Conservation (phyloP, 1,140 invertebrate genomes). For the Eriocheir sinensis region DNA sequence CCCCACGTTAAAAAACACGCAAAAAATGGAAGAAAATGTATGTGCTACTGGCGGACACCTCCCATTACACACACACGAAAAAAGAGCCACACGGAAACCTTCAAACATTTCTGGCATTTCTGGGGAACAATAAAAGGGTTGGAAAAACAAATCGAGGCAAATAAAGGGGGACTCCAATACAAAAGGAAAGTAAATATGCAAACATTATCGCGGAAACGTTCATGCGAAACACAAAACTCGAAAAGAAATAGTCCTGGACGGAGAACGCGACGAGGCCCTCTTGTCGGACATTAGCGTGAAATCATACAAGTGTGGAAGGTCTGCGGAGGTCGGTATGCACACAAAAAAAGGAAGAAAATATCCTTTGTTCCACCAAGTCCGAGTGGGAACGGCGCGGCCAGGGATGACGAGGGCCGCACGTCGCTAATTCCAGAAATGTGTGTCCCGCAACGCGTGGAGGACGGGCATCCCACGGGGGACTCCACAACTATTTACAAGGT, state of each 20-base stretch:
- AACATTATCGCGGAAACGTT: not conserved
- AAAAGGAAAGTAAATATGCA: not conserved
- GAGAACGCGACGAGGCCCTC: not conserved
- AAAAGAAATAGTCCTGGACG: not conserved
- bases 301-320: constrained; percentile 28
- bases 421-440: constrained; percentile 56
- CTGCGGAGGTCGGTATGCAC: not conserved
- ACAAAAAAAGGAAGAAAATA: constrained; percentile 26
- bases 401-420: constrained; percentile 21
- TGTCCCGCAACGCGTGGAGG: constrained; percentile 43
- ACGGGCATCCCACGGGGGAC: not conserved
- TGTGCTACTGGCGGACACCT: constrained; percentile 1
- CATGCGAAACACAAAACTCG: not conserved
- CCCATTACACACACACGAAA: not conserved
- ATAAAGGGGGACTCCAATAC: not conserved
- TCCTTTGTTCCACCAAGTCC: constrained; percentile 14
- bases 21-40: constrained; percentile 13
- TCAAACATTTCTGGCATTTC: not conserved
- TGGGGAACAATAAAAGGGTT: not conserved
- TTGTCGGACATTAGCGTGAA: constrained; percentile 24
- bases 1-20: not conserved
- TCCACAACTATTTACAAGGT: constrained; percentile 30
- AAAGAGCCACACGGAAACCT: not conserved
- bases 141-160: not conserved
- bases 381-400: constrained; percentile 28